Evolutionary conservation across 2,113 vertebrate genomes (phyloP), one percentile per base, ranked within the genome.

Genomic region (Rhabdomys dilectus): DNA sequence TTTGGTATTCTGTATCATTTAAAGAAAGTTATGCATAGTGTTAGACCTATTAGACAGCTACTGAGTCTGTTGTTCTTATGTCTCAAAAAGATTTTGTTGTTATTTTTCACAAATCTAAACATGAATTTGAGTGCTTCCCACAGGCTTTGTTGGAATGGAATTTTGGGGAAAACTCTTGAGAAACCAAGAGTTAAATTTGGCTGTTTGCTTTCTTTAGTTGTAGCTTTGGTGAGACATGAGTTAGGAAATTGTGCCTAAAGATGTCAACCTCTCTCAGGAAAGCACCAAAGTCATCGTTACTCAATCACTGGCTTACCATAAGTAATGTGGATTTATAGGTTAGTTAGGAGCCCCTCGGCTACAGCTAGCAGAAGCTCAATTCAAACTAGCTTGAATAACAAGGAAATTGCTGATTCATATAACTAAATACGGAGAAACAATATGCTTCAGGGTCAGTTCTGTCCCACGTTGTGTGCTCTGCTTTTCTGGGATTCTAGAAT

Each of bases 71-170:
- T 64, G 24, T 48, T 82, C 45, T 53, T 80, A 10, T 22, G 66
- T 91, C 68, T 81, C n/a, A 9, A 76, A 45, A 45, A 76, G 39
- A 26, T 42, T 75, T 31, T 82, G 75, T 93, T 93, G 80, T 19
- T 86, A 68, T 88, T 91, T 15, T n/a, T 58, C 24, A 29, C 78
- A 88, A 48, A 84, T 84, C 17, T 90, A 80, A 93, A 84, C 31
- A 39, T 62, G 42, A 26, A 77, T 39, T 91, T 53, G n/a, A 66
- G 53, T 72, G 53, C 29, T 21, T 89, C 89, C 94, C 88, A 96
- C 70, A 91, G 21, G 48, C 93, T 91, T 31, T 86, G 39, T 87
- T 92, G 88, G 34, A 89, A 89, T 92, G 58, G 95, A 68, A 93
- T 92, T 85, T 91, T 62, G 60, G 92, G 75, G 34, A 75, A 95